Conservation (phyloP, 2,113 vertebrate species). For the Sander lucioperca region DNA sequence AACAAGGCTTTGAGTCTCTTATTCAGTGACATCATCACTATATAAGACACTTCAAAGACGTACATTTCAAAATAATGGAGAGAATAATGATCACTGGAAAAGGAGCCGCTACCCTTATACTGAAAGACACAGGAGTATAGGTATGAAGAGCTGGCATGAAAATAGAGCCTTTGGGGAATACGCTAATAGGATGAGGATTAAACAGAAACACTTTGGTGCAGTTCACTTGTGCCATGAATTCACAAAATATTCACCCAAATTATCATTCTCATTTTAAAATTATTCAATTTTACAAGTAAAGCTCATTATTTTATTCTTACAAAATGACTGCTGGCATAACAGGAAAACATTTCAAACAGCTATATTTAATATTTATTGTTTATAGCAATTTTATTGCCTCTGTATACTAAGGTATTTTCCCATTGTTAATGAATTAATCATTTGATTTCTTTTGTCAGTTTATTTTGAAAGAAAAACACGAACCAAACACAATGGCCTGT, state of each 20-base stretch:
- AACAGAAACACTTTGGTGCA: slow-evolving; percentile 53
- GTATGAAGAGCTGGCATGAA: slow-evolving; percentile 49
- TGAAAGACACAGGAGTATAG: slow-evolving; percentile 36
- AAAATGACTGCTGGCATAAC: slow-evolving; percentile 13
- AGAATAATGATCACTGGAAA: slow-evolving; percentile 48
- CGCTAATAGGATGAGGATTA: slow-evolving; percentile 62
- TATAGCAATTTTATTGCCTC: not conserved
- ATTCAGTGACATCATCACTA: slow-evolving; percentile 41
- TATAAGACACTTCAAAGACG: slow-evolving; percentile 32
- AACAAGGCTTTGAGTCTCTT: slow-evolving; percentile 28
- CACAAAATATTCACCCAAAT: slow-evolving; percentile 50
- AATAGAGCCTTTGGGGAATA: slow-evolving; percentile 65
- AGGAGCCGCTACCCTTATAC: slow-evolving; percentile 24
- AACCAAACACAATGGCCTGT: not conserved
- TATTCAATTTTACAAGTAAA: too few species aligned
- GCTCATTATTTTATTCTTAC: slow-evolving; percentile 37
- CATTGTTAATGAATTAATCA: not conserved
- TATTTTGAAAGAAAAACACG: not conserved
- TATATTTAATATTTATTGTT: not conserved
- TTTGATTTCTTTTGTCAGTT: too few species aligned
- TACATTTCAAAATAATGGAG: slow-evolving; percentile 36
- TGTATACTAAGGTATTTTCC: slow-evolving; percentile 8
- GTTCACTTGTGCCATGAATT: slow-evolving; percentile 48
- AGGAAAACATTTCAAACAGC: not conserved
- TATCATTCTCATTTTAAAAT: slow-evolving; percentile 43